Evolutionary conservation across 1,140 invertebrate species (phyloP).

Genomic region (Zaprionus ghesquierei): DNA sequence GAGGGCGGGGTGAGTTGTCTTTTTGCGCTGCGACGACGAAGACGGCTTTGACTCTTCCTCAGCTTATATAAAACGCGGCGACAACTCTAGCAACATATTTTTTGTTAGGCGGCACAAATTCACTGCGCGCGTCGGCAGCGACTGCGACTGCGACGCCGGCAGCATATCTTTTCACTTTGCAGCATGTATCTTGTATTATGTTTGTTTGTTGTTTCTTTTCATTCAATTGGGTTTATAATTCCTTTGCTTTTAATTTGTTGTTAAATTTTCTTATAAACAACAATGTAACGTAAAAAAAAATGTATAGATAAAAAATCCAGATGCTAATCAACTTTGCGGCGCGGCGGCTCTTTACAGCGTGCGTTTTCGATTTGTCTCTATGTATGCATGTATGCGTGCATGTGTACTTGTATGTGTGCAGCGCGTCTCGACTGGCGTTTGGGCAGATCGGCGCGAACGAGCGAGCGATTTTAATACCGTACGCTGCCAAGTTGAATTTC

Average conservation of each 20-base stretch:
- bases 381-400: constrained; percentile 9
- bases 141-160: constrained; percentile 46
- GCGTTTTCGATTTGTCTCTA: constrained; percentile 15
- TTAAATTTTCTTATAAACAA: not conserved
- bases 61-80: constrained; percentile 37
- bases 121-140: constrained; percentile 41
- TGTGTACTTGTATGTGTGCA: constrained; percentile 3
- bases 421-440: constrained; percentile 31
- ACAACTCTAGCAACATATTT: constrained; percentile 51
- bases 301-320: constrained; percentile 24
- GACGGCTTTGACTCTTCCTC: not conserved
- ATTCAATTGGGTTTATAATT: not conserved
- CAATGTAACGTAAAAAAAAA: constrained; percentile 26
- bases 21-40: constrained; percentile 13
- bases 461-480: constrained; percentile 38
- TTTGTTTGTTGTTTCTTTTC: constrained; percentile 1
- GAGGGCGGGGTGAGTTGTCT: not conserved
- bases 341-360: constrained; percentile 5
- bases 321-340: constrained; percentile 24
- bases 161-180: constrained; percentile 49
- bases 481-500: constrained; percentile 57
- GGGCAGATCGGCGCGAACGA: constrained; percentile 40
- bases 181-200: constrained; percentile 43
- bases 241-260: constrained; percentile 4
- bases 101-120: constrained; percentile 49